Percentiles rank a stretch among this genome's conserved stretches.
phyloP scores from a whole-genome alignment of 2,113 vertebrate species.

The Oostethus manadensis region DNA sequence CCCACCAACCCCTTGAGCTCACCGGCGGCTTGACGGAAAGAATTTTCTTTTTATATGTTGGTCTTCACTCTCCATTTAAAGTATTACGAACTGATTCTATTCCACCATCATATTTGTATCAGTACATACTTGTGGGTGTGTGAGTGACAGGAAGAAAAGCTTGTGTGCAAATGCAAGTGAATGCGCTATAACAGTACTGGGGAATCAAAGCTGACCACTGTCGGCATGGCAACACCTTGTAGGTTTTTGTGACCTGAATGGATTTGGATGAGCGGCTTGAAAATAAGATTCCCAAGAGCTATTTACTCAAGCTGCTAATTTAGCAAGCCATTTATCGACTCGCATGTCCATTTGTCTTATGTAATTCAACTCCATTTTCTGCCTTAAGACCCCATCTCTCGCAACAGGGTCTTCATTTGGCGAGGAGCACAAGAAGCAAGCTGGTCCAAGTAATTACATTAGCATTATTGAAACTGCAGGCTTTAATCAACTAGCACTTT shows the following conservation, averaged over 20 bases:
- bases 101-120: too few species aligned
- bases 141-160: too few species aligned
- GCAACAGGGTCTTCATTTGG: constrained; percentile 42
- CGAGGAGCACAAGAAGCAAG: constrained; percentile 52
- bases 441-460: constrained; percentile 68
- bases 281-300: constrained; percentile 9
- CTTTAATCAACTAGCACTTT: constrained; percentile 60
- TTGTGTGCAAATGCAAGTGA: too few species aligned
- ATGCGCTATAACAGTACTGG: too few species aligned
- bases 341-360: background rate
- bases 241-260: background rate
- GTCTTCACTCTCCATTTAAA: background rate
- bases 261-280: constrained; percentile 4
- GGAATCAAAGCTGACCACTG: background rate
- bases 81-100: background rate
- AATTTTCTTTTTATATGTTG: constrained; percentile 5
- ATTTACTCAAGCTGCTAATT: constrained; percentile 1
- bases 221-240: background rate
- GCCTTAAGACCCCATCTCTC: background rate
- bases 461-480: constrained; percentile 71
- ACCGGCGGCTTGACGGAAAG: constrained; percentile 9
- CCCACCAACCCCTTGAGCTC: constrained; percentile 21
- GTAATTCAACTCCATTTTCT: background rate
- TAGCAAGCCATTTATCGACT: constrained; percentile 1
- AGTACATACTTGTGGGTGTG: too few species aligned